phyloP scores from a whole-genome alignment of 2,797 vertebrate genomes.

The Paramormyrops hopkinsi region DNA sequence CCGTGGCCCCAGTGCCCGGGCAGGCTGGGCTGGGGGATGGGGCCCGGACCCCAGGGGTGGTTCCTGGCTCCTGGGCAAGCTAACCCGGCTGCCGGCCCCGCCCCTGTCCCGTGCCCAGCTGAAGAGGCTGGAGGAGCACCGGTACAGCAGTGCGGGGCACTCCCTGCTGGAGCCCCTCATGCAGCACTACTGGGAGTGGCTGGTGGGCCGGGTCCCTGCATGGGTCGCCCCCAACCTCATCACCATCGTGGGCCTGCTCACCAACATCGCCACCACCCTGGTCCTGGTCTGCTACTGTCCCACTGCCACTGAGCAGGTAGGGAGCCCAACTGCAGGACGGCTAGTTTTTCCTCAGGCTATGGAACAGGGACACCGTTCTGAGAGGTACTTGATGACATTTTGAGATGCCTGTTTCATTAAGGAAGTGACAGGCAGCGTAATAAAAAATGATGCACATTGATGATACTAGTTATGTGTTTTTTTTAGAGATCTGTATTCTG shows the following conservation, averaged over 20 bases:
- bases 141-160: constrained; percentile 68
- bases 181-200: constrained; percentile 84
- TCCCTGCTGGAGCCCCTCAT: constrained; percentile 73
- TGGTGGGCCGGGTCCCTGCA: constrained; percentile 79
- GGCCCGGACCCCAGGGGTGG: constrained; percentile 46
- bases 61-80: constrained; percentile 57
- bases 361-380: background rate
- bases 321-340: constrained; percentile 6
- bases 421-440: background rate
- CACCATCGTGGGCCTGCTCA: constrained; percentile 86
- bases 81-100: constrained; percentile 65
- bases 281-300: constrained; percentile 79
- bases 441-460: background rate
- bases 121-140: constrained; percentile 75
- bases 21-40: constrained; percentile 55
- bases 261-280: constrained; percentile 91
- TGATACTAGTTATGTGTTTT: background rate
- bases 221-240: constrained; percentile 98
- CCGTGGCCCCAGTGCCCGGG: constrained; percentile 53
- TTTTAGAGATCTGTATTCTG: background rate
- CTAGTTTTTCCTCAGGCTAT: background rate
- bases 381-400: background rate
- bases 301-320: constrained; percentile 72
- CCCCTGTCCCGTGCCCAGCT: constrained; percentile 73
- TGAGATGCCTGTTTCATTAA: background rate